phyloP scores from a whole-genome alignment of 2,888 invertebrate species.

The Trichopoda pennipes region DNA sequence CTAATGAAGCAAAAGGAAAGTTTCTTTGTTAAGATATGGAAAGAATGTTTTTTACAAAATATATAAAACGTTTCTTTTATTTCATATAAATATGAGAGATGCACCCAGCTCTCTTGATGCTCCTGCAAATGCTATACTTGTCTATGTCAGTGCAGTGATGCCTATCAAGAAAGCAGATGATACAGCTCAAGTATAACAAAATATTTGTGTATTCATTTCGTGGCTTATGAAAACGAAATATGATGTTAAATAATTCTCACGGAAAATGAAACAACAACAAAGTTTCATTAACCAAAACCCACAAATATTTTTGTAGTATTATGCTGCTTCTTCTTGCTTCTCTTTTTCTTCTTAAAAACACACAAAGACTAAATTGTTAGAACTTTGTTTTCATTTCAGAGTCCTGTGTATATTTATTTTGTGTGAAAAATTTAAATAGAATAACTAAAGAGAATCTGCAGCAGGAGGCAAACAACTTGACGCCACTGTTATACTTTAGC shows the following conservation, averaged over 20 bases:
- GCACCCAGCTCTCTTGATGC: background rate
- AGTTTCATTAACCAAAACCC: background rate
- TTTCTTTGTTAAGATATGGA: too few relatives aligned
- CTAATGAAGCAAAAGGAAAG: too few relatives aligned
- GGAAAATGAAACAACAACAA: background rate
- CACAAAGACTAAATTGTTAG: background rate
- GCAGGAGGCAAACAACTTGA: background rate
- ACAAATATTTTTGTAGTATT: background rate
- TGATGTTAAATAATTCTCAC: background rate
- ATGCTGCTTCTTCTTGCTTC: background rate
- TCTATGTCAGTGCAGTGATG: background rate
- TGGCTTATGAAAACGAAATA: background rate
- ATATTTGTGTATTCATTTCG: background rate
- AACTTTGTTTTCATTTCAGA: background rate
- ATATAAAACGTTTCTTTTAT: too few relatives aligned
- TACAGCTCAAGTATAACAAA: background rate
- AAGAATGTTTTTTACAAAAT: too few relatives aligned
- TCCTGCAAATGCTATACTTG: background rate
- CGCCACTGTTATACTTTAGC: conserved; percentile 35
- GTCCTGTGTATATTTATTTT: background rate
- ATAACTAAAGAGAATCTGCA: background rate
- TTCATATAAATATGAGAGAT: too few relatives aligned
- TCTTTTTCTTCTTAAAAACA: background rate
- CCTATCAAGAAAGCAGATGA: background rate
- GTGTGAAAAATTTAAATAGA: background rate